A percentile compares a stretch with the other conserved stretches of the same genome.
Conservation (phyloP, 2,113 vertebrate genomes). For the Cavia aperea region DNA sequence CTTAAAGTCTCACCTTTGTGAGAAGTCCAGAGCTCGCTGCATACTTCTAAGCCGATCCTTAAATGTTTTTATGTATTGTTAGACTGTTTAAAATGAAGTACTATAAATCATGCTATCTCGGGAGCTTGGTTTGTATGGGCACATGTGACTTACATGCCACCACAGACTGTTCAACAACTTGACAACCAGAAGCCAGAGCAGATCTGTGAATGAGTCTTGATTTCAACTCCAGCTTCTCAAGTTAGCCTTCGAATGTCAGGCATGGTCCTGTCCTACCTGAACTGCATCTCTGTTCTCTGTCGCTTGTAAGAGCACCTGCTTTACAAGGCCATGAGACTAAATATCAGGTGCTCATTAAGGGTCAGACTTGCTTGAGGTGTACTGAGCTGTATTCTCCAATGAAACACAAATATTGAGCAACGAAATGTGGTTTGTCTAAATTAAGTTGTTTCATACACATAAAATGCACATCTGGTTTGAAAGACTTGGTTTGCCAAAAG, state of each 20-base stretch:
- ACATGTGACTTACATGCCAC: neutral
- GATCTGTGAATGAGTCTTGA: neutral
- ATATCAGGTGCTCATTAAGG: neutral
- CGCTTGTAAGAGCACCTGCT: neutral
- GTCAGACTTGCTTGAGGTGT: neutral
- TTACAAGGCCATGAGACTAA: neutral
- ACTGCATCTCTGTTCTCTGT: neutral
- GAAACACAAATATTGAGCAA: neutral
- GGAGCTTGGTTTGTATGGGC: neutral
- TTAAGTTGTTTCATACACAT: neutral
- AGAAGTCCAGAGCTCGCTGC: neutral
- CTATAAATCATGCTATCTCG: neutral
- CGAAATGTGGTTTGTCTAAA: neutral
- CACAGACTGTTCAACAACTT: neutral
- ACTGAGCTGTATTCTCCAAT: neutral
- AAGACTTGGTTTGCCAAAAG: neutral
- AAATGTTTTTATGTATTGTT: neutral
- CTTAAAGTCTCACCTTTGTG: neutral
- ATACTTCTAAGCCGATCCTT: neutral
- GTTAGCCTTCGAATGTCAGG: neutral
- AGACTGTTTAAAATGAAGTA: neutral
- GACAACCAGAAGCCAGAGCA: accelerated
- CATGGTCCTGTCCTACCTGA: neutral
- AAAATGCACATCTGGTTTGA: neutral
- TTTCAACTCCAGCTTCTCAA: neutral